A percentile compares a stretch with the other conserved stretches of the same genome.
These are phyloP conservation scores for Actinia tenebrosa DNA, from an alignment of 64 coral and sea anemone species.

Conservation along the genomic window DNA sequence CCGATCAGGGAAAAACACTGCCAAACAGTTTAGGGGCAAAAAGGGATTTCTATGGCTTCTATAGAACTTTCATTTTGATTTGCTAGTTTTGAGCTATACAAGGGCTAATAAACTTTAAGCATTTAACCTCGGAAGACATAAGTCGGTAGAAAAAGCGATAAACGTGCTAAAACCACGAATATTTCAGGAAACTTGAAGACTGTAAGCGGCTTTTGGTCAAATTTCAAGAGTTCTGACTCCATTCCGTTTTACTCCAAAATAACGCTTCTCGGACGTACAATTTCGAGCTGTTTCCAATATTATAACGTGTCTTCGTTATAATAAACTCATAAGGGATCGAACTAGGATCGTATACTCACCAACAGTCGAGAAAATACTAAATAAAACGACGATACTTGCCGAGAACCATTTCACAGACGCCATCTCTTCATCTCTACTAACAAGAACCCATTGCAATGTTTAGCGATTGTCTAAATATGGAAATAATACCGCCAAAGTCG, in stretches of 20 bases:
- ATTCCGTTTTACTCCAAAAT: background rate
- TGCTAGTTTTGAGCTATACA: background rate
- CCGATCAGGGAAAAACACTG: background rate
- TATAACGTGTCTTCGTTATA: background rate
- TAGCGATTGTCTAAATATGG: conserved; percentile 19
- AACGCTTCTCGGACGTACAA: background rate
- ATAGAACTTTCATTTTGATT: background rate
- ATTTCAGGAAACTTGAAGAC: conserved; percentile 14
- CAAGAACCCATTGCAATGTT: conserved; percentile 16
- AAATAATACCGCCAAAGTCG: background rate
- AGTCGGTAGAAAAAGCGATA: conserved; percentile 14
- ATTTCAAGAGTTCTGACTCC: conserved; percentile 3
- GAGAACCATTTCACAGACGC: background rate
- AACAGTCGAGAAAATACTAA: background rate
- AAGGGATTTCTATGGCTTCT: background rate
- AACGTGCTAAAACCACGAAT: conserved; percentile 8
- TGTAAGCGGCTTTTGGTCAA: conserved; percentile 16
- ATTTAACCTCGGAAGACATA: conserved; percentile 7
- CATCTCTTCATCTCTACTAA: conserved; percentile 9
- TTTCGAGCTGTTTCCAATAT: background rate
- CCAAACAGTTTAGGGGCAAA: background rate
- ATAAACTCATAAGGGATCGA: background rate
- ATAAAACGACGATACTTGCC: background rate
- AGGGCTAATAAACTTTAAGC: conserved; percentile 9
- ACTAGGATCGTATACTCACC: background rate